phyloP scores from a whole-genome alignment of 2,888 invertebrate genomes.

The Clostera curtula region DNA sequence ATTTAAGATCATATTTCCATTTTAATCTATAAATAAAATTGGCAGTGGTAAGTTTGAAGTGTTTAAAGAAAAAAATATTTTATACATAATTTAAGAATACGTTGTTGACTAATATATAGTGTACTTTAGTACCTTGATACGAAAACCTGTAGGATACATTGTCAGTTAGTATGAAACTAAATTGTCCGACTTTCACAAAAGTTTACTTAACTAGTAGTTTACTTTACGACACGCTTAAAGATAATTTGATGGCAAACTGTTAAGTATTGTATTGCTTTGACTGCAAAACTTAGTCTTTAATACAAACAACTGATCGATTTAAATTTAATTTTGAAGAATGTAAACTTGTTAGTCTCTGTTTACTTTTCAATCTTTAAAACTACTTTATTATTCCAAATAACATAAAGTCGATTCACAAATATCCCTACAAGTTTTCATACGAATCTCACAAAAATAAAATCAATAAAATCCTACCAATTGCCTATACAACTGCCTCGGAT shows the following conservation, averaged over 20 bases:
- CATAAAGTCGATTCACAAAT: too few relatives aligned
- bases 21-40: conserved; percentile 27
- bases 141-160: conserved; percentile 40
- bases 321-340: too few relatives aligned
- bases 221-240: not conserved
- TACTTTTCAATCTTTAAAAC: too few relatives aligned
- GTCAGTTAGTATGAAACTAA: conserved; percentile 6
- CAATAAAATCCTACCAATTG: conserved; percentile 29
- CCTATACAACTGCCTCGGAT: conserved; percentile 51
- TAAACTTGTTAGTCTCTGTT: too few relatives aligned
- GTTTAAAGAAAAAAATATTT: conserved; percentile 9
- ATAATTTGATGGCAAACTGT: too few relatives aligned
- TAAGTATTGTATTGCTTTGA: too few relatives aligned
- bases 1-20: conserved; percentile 20
- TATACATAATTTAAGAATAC: conserved; percentile 17
- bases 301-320: too few relatives aligned
- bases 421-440: conserved; percentile 44
- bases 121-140: conserved; percentile 22
- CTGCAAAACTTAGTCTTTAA: too few relatives aligned
- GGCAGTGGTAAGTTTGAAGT: conserved; percentile 34
- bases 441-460: conserved; percentile 11
- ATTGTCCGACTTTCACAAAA: conserved; percentile 1
- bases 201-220: not conserved
- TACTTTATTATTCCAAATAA: too few relatives aligned
- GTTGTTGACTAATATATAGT: conserved; percentile 16